A percentile compares a stretch with the other conserved stretches of the same genome.
Evolutionary conservation across 2,888 invertebrate genomes (phyloP).

Genomic region (Busseola fusca): DNA sequence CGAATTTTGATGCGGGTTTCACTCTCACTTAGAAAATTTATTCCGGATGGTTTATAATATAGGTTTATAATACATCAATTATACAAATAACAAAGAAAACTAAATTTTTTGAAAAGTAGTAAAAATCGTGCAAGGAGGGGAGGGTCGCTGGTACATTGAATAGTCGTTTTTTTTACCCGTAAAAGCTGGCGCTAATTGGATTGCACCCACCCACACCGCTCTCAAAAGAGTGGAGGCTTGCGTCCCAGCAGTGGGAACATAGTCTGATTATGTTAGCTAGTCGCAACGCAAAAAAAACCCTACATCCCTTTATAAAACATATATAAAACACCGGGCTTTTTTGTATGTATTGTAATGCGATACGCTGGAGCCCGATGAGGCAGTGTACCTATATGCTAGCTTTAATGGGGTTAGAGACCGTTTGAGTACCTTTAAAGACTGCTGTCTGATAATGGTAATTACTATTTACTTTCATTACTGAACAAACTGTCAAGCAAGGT

Average conservation of each 20-base stretch:
- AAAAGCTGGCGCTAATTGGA: neutral
- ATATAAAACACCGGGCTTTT: neutral
- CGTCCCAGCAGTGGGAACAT: too few relatives aligned
- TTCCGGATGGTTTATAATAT: too few relatives aligned
- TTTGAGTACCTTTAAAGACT: neutral
- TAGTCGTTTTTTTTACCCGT: neutral
- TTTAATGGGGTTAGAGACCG: neutral
- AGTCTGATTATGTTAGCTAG: too few relatives aligned
- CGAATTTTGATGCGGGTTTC: neutral
- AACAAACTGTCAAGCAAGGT: neutral
- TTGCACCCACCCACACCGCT: too few relatives aligned
- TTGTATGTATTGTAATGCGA: neutral
- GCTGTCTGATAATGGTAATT: neutral
- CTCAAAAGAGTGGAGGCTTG: too few relatives aligned
- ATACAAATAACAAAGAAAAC: neutral
- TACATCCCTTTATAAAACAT: neutral
- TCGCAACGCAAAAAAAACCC: neutral
- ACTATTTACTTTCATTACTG: neutral
- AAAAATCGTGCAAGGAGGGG: neutral
- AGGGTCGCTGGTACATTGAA: neutral
- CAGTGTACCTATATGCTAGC: neutral
- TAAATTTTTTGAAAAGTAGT: neutral
- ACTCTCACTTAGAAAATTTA: neutral
- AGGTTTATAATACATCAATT: neutral
- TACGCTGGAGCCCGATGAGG: neutral